Evolutionary conservation across 1,140 invertebrate genomes (phyloP).

Genomic region (Matsumurasca onukii): DNA sequence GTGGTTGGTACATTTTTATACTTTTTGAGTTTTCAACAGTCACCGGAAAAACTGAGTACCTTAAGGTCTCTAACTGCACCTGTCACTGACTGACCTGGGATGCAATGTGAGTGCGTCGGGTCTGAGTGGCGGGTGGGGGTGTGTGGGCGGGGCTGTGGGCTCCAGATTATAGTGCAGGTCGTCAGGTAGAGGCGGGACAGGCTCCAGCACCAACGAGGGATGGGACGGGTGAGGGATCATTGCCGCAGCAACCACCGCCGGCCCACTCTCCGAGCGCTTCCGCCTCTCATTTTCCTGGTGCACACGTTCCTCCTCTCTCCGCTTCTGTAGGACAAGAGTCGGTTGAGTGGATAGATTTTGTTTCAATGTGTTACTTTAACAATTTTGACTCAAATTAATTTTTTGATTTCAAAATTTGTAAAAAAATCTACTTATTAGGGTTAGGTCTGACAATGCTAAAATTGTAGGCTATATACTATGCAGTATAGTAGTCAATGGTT

Average conservation of each 20-base stretch:
- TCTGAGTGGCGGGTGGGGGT: background rate
- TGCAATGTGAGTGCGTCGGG: background rate
- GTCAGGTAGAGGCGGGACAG: slow-evolving; percentile 30
- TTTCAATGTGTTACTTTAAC: too few relatives aligned
- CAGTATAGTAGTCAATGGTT: background rate
- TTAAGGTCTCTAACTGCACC: too few relatives aligned
- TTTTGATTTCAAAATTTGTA: background rate
- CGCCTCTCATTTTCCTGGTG: background rate
- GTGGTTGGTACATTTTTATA: too few relatives aligned
- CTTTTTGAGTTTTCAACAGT: too few relatives aligned
- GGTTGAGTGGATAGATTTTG: background rate
- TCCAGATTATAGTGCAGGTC: slow-evolving; percentile 24
- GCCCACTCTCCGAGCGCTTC: background rate
- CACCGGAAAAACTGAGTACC: too few relatives aligned
- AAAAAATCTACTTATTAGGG: background rate
- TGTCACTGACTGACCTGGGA: too few relatives aligned
- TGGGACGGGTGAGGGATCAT: background rate
- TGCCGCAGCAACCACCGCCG: background rate
- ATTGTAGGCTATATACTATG: background rate
- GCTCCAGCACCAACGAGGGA: slow-evolving; percentile 1
- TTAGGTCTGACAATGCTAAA: background rate
- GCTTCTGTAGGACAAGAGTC: background rate
- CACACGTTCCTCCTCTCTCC: background rate
- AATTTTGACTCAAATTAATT: background rate
- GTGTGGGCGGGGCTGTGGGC: background rate